phyloP scores from a whole-genome alignment of 2,113 vertebrate genomes.

The Miniopterus natalensis region DNA sequence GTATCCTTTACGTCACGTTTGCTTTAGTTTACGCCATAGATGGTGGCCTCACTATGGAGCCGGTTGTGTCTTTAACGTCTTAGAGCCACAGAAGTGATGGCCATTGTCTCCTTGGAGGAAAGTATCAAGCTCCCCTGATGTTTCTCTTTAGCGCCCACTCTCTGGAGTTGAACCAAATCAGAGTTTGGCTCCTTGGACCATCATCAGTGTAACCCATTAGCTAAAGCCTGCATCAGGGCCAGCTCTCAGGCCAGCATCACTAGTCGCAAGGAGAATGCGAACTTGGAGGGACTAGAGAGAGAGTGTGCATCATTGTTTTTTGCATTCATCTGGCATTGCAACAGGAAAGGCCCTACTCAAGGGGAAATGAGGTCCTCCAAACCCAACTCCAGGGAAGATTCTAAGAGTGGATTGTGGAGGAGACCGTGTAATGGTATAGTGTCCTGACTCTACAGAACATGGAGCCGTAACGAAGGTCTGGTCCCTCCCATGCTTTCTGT shows the following conservation, averaged over 20 bases:
- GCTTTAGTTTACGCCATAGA: background rate
- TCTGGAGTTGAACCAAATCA: background rate
- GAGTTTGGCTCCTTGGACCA: background rate
- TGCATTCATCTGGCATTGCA: background rate
- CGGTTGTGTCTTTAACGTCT: background rate
- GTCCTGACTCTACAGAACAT: background rate
- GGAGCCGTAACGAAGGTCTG: background rate
- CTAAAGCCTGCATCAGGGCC: background rate
- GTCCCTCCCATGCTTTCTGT: background rate
- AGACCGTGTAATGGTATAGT: background rate
- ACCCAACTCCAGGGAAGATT: background rate
- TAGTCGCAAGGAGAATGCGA: background rate
- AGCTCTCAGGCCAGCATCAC: background rate
- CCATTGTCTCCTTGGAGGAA: background rate
- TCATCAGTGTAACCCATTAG: background rate
- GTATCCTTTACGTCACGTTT: slow-evolving; percentile 92
- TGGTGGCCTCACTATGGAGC: background rate
- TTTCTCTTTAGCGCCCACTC: background rate
- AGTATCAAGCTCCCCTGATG: background rate
- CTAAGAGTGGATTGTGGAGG: background rate
- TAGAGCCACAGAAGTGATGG: background rate
- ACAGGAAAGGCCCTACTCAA: background rate
- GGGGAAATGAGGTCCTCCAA: background rate
- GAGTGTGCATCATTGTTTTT: background rate
- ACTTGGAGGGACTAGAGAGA: background rate